Evolutionary conservation across 2,797 vertebrate genomes (phyloP).

Genomic region (Spondyliosoma cantharus): DNA sequence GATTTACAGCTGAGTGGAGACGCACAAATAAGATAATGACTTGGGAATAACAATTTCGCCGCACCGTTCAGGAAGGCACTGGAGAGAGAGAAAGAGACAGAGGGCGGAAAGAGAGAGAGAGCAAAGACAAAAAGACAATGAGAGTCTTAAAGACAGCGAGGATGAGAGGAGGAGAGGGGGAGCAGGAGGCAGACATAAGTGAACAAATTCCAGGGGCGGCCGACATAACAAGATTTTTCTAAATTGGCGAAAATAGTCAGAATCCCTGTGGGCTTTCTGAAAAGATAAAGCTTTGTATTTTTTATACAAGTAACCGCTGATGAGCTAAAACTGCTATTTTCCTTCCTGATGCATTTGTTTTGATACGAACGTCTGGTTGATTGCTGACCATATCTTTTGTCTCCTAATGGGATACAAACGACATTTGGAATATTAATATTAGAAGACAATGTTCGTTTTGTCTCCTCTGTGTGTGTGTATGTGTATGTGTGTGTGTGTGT

Average conservation of each 20-base stretch:
- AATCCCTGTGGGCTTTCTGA: slow-evolving; percentile 56
- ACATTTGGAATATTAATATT: slow-evolving; percentile 50
- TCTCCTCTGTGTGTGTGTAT: slow-evolving; percentile 18
- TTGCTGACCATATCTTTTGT: slow-evolving; percentile 60
- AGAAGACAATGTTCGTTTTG: background rate
- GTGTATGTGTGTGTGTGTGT: slow-evolving; percentile 7
- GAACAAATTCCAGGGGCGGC: slow-evolving; percentile 62
- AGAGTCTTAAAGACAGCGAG: slow-evolving; percentile 58
- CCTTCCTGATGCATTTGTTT: slow-evolving; percentile 48
- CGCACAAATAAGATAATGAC: slow-evolving; percentile 85
- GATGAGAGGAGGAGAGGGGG: slow-evolving; percentile 26
- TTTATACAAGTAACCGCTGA: slow-evolving; percentile 51
- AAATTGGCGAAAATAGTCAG: slow-evolving; percentile 71
- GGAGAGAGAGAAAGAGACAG: slow-evolving; percentile 50
- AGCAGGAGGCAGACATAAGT: slow-evolving; percentile 52
- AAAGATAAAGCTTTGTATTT: slow-evolving; percentile 70
- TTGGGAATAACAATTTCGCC: slow-evolving; percentile 80
- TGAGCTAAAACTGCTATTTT: slow-evolving; percentile 68
- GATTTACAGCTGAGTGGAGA: slow-evolving; percentile 83
- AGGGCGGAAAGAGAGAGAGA: slow-evolving; percentile 21
- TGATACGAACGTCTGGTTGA: slow-evolving; percentile 38
- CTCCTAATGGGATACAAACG: slow-evolving; percentile 43
- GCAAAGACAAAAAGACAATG: slow-evolving; percentile 53
- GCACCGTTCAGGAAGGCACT: slow-evolving; percentile 64
- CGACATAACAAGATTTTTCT: slow-evolving; percentile 65